Conservation (phyloP, 2,888 invertebrate genomes). For the Neoscelio sp. region DNA sequence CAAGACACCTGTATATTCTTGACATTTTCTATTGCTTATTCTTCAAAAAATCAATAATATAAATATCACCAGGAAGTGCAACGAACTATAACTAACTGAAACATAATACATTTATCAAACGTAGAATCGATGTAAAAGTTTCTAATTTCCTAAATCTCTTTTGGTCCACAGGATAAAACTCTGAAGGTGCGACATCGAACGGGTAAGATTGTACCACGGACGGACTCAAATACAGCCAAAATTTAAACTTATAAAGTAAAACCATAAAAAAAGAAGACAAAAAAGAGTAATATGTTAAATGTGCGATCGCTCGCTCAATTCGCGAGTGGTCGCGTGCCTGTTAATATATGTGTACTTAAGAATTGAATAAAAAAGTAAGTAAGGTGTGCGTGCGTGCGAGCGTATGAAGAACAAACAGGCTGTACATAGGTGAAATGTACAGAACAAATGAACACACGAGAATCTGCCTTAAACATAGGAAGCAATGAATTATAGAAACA, state of each 20-base stretch:
- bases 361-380: slow-evolving; percentile 28
- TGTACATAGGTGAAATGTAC: slow-evolving; percentile 50
- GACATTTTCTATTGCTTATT: too few species aligned
- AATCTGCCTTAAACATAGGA: slow-evolving; percentile 74
- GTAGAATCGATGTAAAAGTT: too few species aligned
- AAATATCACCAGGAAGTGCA: too few species aligned
- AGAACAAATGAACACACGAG: slow-evolving; percentile 65
- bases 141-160: too few species aligned
- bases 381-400: slow-evolving; percentile 53
- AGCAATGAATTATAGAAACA: slow-evolving; percentile 58
- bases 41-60: too few species aligned
- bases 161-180: slow-evolving; percentile 66
- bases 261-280: slow-evolving; percentile 26
- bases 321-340: slow-evolving; percentile 41
- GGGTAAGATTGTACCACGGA: slow-evolving; percentile 71
- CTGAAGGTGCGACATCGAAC: slow-evolving; percentile 70
- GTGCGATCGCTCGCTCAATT: slow-evolving; percentile 29
- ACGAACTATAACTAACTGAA: too few species aligned
- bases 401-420: slow-evolving; percentile 40
- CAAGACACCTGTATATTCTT: too few species aligned
- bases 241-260: slow-evolving; percentile 20
- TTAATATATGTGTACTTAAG: slow-evolving; percentile 61
- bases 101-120: too few species aligned
- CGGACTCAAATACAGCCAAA: slow-evolving; percentile 61
- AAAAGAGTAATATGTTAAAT: slow-evolving; percentile 41